Conservation (phyloP, 2,113 vertebrate species). For the Coptodon bakossiorum region DNA sequence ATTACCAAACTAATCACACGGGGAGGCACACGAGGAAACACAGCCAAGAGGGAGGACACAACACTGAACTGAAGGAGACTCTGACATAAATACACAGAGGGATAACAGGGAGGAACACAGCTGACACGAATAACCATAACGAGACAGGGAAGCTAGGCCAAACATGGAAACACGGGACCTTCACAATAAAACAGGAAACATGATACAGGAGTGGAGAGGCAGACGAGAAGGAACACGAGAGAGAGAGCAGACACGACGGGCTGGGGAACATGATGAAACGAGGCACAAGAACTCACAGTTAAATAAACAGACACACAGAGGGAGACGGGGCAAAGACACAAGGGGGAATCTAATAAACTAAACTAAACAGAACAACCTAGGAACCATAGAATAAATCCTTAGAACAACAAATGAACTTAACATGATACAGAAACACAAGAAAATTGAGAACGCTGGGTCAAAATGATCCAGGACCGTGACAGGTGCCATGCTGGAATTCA, state of each 20-base stretch:
- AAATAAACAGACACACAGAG: neutral
- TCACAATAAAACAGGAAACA: neutral
- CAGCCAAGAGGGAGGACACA: neutral
- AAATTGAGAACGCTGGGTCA: neutral
- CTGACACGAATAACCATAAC: neutral
- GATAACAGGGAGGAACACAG: neutral
- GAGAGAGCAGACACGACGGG: neutral
- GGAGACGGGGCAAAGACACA: neutral
- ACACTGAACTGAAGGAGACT: neutral
- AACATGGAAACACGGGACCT: neutral
- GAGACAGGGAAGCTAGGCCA: neutral
- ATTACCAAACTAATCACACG: neutral
- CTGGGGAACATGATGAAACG: rapidly evolving
- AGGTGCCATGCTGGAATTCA: neutral
- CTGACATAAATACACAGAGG: neutral
- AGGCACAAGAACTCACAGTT: neutral
- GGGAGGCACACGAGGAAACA: too few species aligned
- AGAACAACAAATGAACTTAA: neutral
- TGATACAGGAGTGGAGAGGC: neutral
- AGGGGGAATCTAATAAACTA: rapidly evolving
- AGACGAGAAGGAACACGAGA: neutral
- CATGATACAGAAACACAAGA: neutral
- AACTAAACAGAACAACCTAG: neutral
- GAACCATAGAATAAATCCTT: neutral
- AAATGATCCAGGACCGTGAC: neutral